Base-by-base conservation (phyloP, 2,113 vertebrate genomes). In the Poeciliopsis retropinna region DNA sequence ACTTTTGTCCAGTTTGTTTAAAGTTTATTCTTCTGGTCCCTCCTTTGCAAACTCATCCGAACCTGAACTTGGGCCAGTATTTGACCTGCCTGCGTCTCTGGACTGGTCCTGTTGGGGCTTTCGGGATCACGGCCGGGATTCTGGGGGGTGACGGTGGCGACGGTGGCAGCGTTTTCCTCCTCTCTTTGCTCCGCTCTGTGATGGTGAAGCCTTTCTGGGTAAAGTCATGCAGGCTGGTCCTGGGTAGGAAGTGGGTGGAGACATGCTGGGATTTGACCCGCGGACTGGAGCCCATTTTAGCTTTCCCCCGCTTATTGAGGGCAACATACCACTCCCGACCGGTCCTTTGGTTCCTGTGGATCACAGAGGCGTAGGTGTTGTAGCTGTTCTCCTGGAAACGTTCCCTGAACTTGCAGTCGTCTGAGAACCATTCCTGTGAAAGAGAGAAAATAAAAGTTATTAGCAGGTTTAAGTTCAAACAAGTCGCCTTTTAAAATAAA, bases 341-440 rank as follows among this genome's bases (percentile, higher is more conserved):
- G 0, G 95, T 96, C 70, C 95, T 90, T 0, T 91, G 95, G 87
- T 95, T 97, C 88, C 88, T 93, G 87, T 99, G 95, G 47, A 95
- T 85, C 0, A 95, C 96, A 0, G 98, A 99, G 72, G 97, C 96
- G 0, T 99, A 99, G 0, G 98, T 99, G 91, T 99, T 99, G 89
- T 99, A 99, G 91, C 97, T 97, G 95, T 99, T 99, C 93, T 99
- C 97, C 90, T 99, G 97, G 92, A 99, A 99, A 25, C 97, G 92
- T 82, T 99, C 98, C 77, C 96, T 95, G 93, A 99, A 99, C 71
- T 96, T 96, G 88, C 97, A 99, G 85, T 99, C 97, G 0, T 96
- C 96, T 0, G 96, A 95, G 93, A 99, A 99, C 64, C 63, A 92
- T 44, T 86, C 78, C 87, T 91, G 2, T 25, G 13, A 15, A 72